Evolutionary conservation across 2,888 invertebrate species (phyloP), one percentile per base, ranked within the genome.

Genomic region (Trachelus stipa): DNA sequence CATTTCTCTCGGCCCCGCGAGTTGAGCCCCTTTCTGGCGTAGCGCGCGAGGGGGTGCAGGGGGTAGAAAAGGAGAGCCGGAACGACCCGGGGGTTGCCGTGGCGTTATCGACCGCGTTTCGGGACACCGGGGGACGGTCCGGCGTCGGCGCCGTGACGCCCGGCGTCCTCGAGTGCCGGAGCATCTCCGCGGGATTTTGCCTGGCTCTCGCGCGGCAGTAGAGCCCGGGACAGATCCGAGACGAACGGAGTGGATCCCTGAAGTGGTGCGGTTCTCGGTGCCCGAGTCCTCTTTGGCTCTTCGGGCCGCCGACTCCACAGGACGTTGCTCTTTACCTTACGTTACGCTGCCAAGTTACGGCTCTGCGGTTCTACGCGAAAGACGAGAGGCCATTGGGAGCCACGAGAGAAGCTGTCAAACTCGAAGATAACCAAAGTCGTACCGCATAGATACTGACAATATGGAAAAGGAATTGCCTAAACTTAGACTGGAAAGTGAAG

Each of bases 1-100:
- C 40, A 15, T 40, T 40, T 40, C 40, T 40, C 40, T 40, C 40
- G 40, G 15, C 15, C 40, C 40, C 40, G 40, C 40, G 15, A 40
- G 40, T 40, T 40, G 40, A 40, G 40, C 40, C 40, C 40, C 40
- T 40, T 40, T 40, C 15, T 40, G 40, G 40, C 2, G 15, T 15
- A 6, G 40, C 40, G 40, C 40, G 40, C n/a, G 69, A 34, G 31
- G 69, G 73, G 77, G 35, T 73, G 81, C 73, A 76, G 78, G 74
- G 74, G 82, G 80, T 79, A 77, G 84, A 84, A 84, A 84, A 83
- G 83, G 83, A 79, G 80, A 69, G 80, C 76, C 78, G 81, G 85
- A 86, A 86, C 87, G 86, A 88, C 87, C 87, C 84, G 85, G 87
- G 85, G 88, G 88, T 88, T 88, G 88, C 88, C 86, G 88, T 87